These are phyloP conservation scores for Lithophane ornitopus DNA, from an alignment of 2,888 invertebrate genomes.

Conservation along the genomic window DNA sequence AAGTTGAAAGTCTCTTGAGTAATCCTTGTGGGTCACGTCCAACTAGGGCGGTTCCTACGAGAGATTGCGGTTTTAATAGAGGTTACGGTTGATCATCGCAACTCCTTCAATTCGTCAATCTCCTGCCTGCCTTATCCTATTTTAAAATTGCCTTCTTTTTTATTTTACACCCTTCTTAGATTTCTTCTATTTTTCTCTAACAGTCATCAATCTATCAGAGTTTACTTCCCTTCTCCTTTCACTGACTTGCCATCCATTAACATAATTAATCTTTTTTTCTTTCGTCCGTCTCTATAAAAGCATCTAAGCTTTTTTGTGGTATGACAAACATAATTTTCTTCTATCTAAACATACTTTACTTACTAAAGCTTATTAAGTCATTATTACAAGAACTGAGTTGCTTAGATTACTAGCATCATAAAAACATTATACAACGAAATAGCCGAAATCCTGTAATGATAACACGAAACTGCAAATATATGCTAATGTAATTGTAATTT, in stretches of 20 bases:
- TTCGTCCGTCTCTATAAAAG: not conserved
- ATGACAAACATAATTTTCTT: not conserved
- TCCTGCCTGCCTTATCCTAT: not conserved
- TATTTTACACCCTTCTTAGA: not conserved
- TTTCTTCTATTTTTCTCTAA: not conserved
- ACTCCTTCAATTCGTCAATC: not conserved
- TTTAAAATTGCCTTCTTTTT: no score
- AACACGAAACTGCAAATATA: slow-evolving; percentile 51
- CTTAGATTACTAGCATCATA: slow-evolving; percentile 5
- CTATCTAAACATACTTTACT: not conserved
- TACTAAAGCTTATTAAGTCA: not conserved
- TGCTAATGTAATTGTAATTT: slow-evolving; percentile 46
- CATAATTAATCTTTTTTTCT: not conserved
- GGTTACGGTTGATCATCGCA: not conserved
- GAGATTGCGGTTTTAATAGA: not conserved
- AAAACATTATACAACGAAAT: slow-evolving; percentile 12
- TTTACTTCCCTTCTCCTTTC: not conserved
- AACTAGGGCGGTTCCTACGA: not conserved
- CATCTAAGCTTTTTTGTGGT: not conserved
- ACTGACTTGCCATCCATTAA: not conserved
- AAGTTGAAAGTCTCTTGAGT: slow-evolving; percentile 32
- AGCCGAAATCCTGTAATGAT: not conserved
- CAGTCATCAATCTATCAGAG: not conserved
- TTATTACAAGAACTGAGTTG: not conserved
- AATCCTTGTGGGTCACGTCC: not conserved